These are phyloP conservation scores for Nymphalis c-album DNA, from an alignment of 2,888 invertebrate genomes.

Conservation along the genomic window DNA sequence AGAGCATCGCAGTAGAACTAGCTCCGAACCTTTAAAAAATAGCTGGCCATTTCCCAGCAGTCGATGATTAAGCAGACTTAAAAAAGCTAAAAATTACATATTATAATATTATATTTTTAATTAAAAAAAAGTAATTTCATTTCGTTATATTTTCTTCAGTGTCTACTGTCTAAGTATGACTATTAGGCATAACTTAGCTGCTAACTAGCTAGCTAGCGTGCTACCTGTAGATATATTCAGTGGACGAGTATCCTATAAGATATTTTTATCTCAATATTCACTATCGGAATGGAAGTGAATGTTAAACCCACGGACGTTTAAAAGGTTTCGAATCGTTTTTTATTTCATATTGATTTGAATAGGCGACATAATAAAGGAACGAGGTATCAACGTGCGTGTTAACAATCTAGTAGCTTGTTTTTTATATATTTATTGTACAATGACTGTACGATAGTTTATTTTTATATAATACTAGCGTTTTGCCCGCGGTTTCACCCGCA, in stretches of 20 bases:
- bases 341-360: constrained; percentile 39
- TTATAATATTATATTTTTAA: too few species aligned
- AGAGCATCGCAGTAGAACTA: too few species aligned
- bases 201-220: too few species aligned
- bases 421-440: constrained; percentile 1
- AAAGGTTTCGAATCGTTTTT: constrained; percentile 41
- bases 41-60: too few species aligned
- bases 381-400: constrained; percentile 27
- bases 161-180: too few species aligned
- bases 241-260: constrained; percentile 26
- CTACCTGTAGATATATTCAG: background rate
- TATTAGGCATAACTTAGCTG: background rate
- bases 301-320: constrained; percentile 42
- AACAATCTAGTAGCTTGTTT: constrained; percentile 35
- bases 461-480: background rate
- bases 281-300: constrained; percentile 43
- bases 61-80: too few species aligned
- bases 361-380: constrained; percentile 37
- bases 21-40: too few species aligned
- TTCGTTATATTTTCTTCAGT: background rate
- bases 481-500: too few species aligned
- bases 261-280: constrained; percentile 43
- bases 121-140: too few species aligned
- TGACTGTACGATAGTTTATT: background rate
- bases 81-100: too few species aligned